A percentile compares a stretch with the other conserved stretches of the same genome.
Evolutionary conservation across 2,888 invertebrate species (phyloP).

Genomic region (Scaptomyza flava): DNA sequence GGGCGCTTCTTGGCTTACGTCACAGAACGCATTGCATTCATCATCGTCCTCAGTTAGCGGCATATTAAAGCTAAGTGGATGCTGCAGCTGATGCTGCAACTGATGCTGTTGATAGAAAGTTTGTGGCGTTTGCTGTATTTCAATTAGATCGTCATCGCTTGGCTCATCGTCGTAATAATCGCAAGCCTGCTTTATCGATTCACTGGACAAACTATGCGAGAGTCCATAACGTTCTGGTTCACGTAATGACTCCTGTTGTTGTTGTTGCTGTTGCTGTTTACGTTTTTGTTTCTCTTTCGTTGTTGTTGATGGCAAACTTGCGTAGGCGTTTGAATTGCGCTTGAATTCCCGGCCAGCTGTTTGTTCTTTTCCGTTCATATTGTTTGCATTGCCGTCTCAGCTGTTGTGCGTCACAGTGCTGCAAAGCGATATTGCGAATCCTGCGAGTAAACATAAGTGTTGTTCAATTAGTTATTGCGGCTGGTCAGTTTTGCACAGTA

Average conservation of each 20-base stretch:
- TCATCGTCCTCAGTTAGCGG: constrained; percentile 43
- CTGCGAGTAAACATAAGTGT: constrained; percentile 37
- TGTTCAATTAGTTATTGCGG: constrained; percentile 23
- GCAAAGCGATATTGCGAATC: constrained; percentile 29
- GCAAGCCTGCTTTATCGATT: constrained; percentile 81
- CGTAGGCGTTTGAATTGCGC: constrained; percentile 70
- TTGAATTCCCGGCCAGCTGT: constrained; percentile 66
- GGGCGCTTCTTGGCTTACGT: constrained; percentile 55
- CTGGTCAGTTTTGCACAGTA: constrained; percentile 22
- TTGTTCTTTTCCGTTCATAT: constrained; percentile 64
- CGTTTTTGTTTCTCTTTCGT: constrained; percentile 37
- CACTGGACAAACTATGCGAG: constrained; percentile 81
- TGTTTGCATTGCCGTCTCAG: constrained; percentile 55
- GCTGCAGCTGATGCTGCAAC: constrained; percentile 12
- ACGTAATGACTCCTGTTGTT: constrained; percentile 21
- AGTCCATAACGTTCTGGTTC: constrained; percentile 71
- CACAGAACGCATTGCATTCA: constrained; percentile 71
- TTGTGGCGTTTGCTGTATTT: constrained; percentile 71
- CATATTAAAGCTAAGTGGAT: constrained; percentile 53
- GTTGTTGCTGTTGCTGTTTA: constrained; percentile 26
- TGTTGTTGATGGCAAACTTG: constrained; percentile 63
- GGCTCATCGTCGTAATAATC: constrained; percentile 76
- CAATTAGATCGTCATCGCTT: constrained; percentile 80
- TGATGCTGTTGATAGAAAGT: constrained; percentile 60
- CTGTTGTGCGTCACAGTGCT: constrained; percentile 38